Evolutionary conservation across 2,113 vertebrate species (phyloP).

Genomic region (Pampusana beccarii): DNA sequence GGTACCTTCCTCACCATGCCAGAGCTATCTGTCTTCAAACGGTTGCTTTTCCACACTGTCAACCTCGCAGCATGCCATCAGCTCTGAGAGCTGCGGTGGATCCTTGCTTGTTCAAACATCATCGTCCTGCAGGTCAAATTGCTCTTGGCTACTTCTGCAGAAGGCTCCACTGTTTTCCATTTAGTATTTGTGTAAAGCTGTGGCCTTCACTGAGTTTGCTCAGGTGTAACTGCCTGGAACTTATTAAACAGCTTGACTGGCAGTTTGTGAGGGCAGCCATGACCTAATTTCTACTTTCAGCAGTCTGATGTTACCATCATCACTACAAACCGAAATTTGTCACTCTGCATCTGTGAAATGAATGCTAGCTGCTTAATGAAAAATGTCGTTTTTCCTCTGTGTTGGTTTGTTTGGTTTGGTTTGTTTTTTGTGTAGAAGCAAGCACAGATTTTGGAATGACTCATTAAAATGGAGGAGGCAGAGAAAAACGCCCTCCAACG

Average conservation of each 20-base stretch:
- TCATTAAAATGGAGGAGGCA: not conserved
- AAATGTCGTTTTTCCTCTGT: not conserved
- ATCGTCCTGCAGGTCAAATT: not conserved
- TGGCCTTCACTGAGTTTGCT: not conserved
- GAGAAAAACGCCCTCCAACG: not conserved
- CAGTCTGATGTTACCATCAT: not conserved
- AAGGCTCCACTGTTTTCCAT: not conserved
- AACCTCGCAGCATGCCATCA: not conserved
- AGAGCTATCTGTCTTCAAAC: not conserved
- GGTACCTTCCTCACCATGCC: not conserved
- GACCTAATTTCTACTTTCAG: not conserved
- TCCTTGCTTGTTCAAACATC: not conserved
- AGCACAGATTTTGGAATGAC: not conserved
- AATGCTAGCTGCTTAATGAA: not conserved
- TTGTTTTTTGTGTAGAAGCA: not conserved
- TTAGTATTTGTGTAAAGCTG: not conserved
- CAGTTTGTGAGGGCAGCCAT: not conserved
- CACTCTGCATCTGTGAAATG: not conserved
- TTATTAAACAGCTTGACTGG: not conserved
- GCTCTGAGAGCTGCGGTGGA: accelerated
- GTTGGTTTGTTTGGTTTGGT: not conserved
- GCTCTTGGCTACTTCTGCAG: not conserved
- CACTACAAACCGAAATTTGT: not conserved
- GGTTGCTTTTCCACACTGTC: not conserved
- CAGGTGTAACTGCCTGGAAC: not conserved